These are phyloP conservation scores for Helostoma temminkii DNA, from an alignment of 2,797 vertebrate species.

Conservation along the genomic window DNA sequence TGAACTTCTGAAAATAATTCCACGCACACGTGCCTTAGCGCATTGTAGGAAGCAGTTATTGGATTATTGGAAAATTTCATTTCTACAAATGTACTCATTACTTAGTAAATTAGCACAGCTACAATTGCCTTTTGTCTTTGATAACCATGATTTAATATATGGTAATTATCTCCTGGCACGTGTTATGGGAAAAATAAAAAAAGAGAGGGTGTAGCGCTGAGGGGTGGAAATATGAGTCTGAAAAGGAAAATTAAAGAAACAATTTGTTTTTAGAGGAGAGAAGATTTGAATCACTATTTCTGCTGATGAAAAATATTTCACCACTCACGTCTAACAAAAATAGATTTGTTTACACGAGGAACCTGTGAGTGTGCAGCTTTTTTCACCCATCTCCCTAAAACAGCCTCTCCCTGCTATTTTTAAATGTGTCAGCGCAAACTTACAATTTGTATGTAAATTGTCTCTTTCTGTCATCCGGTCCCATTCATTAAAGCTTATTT, in stretches of 20 bases:
- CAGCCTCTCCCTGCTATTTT: conserved; percentile 36
- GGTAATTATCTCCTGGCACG: conserved; percentile 53
- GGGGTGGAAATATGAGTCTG: conserved; percentile 16
- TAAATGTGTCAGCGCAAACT: conserved; percentile 41
- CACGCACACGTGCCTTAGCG: neutral
- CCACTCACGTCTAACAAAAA: conserved; percentile 27
- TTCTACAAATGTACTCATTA: conserved; percentile 50
- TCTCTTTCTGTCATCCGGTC: conserved; percentile 24
- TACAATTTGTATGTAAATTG: conserved; percentile 50
- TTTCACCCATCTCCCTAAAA: conserved; percentile 4
- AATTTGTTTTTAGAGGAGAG: conserved; percentile 10
- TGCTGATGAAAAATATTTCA: conserved; percentile 22
- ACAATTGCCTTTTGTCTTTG: conserved; percentile 49
- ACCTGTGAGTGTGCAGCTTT: neutral
- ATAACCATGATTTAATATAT: conserved; percentile 47
- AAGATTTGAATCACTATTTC: conserved; percentile 19
- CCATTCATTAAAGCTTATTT: conserved; percentile 57
- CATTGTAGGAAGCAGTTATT: conserved; percentile 7
- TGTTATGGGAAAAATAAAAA: conserved; percentile 32
- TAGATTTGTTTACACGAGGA: conserved; percentile 51
- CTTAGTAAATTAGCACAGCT: conserved; percentile 44
- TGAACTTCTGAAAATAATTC: conserved; percentile 26
- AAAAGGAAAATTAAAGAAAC: conserved; percentile 32
- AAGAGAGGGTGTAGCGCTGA: conserved; percentile 7
- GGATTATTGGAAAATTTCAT: conserved; percentile 50